Evolutionary conservation across 2,113 vertebrate genomes (phyloP).

Genomic region (Forbesichthys agassizii): DNA sequence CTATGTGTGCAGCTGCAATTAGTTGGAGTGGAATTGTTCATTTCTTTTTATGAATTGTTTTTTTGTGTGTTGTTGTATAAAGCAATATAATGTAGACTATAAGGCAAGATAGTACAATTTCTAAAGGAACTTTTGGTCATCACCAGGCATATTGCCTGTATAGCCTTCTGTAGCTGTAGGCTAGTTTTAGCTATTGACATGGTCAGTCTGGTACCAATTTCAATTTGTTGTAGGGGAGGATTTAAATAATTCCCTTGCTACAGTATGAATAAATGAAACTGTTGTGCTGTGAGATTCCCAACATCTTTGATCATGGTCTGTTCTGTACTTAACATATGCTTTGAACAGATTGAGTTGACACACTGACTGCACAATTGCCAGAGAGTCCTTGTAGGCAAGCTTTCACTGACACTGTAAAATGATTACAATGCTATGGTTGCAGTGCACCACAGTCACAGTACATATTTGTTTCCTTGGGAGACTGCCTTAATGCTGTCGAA

Average conservation of each 20-base stretch:
- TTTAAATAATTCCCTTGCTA: too few species aligned
- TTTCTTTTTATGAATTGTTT: not conserved
- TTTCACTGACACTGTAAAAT: constrained; percentile 42
- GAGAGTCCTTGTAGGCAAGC: not conserved
- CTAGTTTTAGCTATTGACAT: not conserved
- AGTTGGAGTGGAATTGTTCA: not conserved
- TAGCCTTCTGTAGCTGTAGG: constrained; percentile 9
- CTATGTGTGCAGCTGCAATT: constrained; percentile 8
- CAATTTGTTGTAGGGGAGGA: too few species aligned
- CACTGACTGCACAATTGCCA: constrained; percentile 15
- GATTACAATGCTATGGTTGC: constrained; percentile 40
- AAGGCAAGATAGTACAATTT: too few species aligned
- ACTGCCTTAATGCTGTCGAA: constrained; percentile 29
- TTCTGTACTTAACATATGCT: too few species aligned
- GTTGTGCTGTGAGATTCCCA: too few species aligned
- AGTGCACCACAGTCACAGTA: constrained; percentile 15
- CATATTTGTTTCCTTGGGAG: constrained; percentile 24
- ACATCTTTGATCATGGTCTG: too few species aligned
- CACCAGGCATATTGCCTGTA: constrained; percentile 1
- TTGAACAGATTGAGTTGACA: constrained; percentile 35
- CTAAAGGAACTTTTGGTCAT: not conserved
- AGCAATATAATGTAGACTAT: too few species aligned
- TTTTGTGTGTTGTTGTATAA: not conserved
- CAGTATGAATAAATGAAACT: too few species aligned
- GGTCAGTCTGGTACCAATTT: too few species aligned